Evolutionary conservation across 2,113 vertebrate genomes (phyloP).

Genomic region (Equus quagga): DNA sequence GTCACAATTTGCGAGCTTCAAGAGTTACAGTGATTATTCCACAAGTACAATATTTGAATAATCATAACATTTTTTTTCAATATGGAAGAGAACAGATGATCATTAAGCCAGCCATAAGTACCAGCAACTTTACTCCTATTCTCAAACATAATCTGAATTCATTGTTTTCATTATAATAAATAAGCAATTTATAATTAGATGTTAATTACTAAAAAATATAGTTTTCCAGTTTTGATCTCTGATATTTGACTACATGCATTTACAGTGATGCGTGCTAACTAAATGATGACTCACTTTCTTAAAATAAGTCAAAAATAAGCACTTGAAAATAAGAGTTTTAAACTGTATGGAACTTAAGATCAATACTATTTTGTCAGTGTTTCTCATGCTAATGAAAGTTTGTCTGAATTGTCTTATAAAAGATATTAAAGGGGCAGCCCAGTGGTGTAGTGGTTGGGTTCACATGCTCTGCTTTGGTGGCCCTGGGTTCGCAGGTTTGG

Average conservation of each 20-base stretch:
- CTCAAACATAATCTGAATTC: constrained; percentile 42
- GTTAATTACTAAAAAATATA: constrained; percentile 41
- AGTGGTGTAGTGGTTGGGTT: no score
- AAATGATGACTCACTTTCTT: constrained; percentile 50
- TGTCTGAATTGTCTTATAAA: constrained; percentile 52
- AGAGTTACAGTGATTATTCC: constrained; percentile 62
- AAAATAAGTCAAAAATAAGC: constrained; percentile 18
- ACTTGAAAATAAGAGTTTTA: constrained; percentile 57
- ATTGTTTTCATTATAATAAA: constrained; percentile 47
- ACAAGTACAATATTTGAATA: constrained; percentile 67
- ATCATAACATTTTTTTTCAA: constrained; percentile 60
- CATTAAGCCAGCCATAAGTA: constrained; percentile 18
- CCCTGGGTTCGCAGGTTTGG: no score
- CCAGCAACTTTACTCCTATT: neutral
- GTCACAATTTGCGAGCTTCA: constrained; percentile 51
- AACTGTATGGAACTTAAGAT: constrained; percentile 12
- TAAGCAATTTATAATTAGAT: constrained; percentile 50
- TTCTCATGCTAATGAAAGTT: constrained; percentile 10
- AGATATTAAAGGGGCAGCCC: neutral
- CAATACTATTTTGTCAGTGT: constrained; percentile 25
- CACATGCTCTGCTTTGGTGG: no score
- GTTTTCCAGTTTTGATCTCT: constrained; percentile 45
- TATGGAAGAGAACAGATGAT: constrained; percentile 36
- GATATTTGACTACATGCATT: constrained; percentile 33
- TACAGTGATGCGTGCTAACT: neutral